A percentile compares a stretch with the other conserved stretches of the same genome.
These are phyloP conservation scores for Meloidogyne hapla DNA, from an alignment of 1,140 invertebrate genomes.

Conservation along the genomic window DNA sequence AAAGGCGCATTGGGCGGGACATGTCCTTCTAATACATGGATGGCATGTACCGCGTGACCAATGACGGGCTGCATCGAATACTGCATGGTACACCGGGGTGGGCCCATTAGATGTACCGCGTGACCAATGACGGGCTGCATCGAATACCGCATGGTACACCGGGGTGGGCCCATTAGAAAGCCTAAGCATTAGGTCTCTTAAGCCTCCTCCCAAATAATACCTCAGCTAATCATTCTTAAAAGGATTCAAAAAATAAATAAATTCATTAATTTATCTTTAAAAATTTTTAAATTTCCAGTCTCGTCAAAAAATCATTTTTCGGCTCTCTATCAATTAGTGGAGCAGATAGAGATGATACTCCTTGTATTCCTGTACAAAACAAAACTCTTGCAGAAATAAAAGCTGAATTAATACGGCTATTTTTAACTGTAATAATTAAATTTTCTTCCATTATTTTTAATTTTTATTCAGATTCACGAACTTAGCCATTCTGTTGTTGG, in stretches of 20 bases:
- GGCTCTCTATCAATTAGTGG: constrained; percentile 51
- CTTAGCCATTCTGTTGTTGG: constrained; percentile 95
- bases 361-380: constrained; percentile 90
- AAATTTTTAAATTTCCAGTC: constrained; percentile 55
- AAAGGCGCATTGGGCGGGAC: too few species aligned
- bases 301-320: constrained; percentile 76
- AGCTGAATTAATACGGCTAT: constrained; percentile 95
- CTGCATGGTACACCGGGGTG: too few species aligned
- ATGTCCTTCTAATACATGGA: too few species aligned
- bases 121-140: too few species aligned
- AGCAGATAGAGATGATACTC: constrained; percentile 73
- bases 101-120: too few species aligned
- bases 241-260: background rate
- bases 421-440: constrained; percentile 79
- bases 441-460: background rate
- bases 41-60: too few species aligned
- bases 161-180: too few species aligned
- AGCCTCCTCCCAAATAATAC: too few species aligned
- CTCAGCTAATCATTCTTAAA: too few species aligned
- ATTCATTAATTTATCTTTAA: background rate
- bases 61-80: too few species aligned
- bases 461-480: constrained; percentile 80
- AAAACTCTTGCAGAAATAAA: constrained; percentile 92
- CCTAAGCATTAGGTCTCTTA: too few species aligned
- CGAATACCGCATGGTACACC: too few species aligned